Percentiles rank a stretch among this genome's conserved stretches.
phyloP scores from a whole-genome alignment of 2,797 vertebrate genomes.

The Sebastes cheni region DNA sequence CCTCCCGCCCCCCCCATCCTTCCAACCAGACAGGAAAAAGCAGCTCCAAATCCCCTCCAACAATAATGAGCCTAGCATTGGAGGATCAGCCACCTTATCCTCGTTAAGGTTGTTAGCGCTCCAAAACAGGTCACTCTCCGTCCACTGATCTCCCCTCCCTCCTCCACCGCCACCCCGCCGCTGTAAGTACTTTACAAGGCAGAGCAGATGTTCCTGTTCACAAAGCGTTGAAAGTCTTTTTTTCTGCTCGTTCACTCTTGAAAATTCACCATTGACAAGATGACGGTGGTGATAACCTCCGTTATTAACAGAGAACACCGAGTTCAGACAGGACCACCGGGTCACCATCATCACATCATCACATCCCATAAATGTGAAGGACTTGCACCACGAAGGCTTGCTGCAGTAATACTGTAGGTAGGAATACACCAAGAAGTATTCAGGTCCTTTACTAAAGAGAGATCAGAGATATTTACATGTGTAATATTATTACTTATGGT shows the following conservation, averaged over 20 bases:
- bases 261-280: slow-evolving; percentile 23
- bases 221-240: slow-evolving; percentile 49
- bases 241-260: background rate
- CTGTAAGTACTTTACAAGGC: slow-evolving; percentile 75
- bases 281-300: slow-evolving; percentile 33
- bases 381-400: background rate
- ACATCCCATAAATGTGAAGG: background rate
- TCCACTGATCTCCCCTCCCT: background rate
- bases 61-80: slow-evolving; percentile 76
- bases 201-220: slow-evolving; percentile 73
- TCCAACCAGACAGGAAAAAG: slow-evolving; percentile 65
- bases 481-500: background rate
- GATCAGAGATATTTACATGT: background rate
- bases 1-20: background rate
- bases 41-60: slow-evolving; percentile 74
- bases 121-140: slow-evolving; percentile 62
- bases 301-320: slow-evolving; percentile 45
- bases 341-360: background rate
- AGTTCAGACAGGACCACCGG: background rate
- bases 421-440: background rate
- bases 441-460: background rate
- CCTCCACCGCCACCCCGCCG: background rate
- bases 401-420: background rate
- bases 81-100: slow-evolving; percentile 79
- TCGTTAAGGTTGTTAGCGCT: slow-evolving; percentile 77